Conservation (phyloP, 2,797 vertebrate genomes). For the Erpetoichthys calabaricus region DNA sequence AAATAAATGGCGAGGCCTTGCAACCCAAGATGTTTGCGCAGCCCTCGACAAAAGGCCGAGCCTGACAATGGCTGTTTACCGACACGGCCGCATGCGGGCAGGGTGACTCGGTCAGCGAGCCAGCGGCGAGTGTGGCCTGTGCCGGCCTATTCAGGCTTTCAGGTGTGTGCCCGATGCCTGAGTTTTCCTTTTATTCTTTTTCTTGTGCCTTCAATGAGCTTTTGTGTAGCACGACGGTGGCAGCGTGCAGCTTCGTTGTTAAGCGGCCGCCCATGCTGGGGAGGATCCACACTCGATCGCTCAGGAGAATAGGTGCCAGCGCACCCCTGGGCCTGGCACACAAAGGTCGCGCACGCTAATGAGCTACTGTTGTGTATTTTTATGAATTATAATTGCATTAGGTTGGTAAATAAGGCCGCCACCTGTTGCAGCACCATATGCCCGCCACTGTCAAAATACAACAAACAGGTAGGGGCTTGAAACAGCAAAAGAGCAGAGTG, state of each 20-base stretch:
- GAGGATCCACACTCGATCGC: slow-evolving; percentile 17
- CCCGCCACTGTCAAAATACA: slow-evolving; percentile 79
- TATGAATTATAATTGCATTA: slow-evolving; percentile 92
- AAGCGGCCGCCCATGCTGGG: too few species aligned
- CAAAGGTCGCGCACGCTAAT: slow-evolving; percentile 73
- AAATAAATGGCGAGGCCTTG: slow-evolving; percentile 15
- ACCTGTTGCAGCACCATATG: slow-evolving; percentile 86
- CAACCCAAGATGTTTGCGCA: slow-evolving; percentile 19
- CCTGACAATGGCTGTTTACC: slow-evolving; percentile 2
- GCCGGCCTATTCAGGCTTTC: too few species aligned
- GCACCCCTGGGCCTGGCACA: slow-evolving; percentile 39
- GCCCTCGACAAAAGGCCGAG: slow-evolving; percentile 18
- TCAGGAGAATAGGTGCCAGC: slow-evolving; percentile 36
- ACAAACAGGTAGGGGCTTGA: slow-evolving; percentile 44
- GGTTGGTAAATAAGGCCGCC: slow-evolving; percentile 87
- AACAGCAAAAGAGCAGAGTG: neutral
- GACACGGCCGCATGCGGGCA: neutral
- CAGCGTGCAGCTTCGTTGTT: too few species aligned
- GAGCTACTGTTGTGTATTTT: slow-evolving; percentile 97
- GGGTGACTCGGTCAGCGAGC: too few species aligned
- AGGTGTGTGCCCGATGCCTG: too few species aligned
- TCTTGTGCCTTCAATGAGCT: too few species aligned
- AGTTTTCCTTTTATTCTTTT: too few species aligned
- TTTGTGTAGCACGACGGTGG: too few species aligned
- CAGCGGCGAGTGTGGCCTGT: too few species aligned